Evolutionary conservation across 2,797 vertebrate species (phyloP), one percentile per base, ranked within the genome.

Genomic region (Alcedo atthis): DNA sequence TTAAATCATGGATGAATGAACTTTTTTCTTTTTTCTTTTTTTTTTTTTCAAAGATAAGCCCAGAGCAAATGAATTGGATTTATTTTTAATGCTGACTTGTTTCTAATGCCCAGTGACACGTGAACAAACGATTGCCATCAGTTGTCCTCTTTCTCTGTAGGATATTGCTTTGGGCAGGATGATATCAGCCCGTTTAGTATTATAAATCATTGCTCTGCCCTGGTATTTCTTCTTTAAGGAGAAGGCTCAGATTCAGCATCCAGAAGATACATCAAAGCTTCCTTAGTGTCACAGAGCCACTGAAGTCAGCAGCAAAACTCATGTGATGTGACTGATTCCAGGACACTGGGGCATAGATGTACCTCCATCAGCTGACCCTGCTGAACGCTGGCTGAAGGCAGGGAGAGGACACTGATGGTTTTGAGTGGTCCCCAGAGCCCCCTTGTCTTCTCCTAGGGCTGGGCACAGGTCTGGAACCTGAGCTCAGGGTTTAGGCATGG

Each of bases 61-160:
- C 80, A 80, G 90, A 94, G 87, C 85, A 88, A 95, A 97, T 82
- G 90, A 92, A 94, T 87, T 91, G 62, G 87, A 61, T 92, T 96
- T 94, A 82, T 90, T 92, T 94, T 94, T 92, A 92, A 94, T 87
- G 90, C 81, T 92, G 81, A 81, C 89, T 85, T 77, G 53, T 91
- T 95, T 90, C 89, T 85, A 83, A 92, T 81, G 88, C 91, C 79
- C 83, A 42, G 86, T 87, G 89, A 94, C 92, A 94, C 89, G 32
- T 57, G 81, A 95, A 87, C 71, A 87, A 85, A 87, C 33, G 48
- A 79, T 90, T 94, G 88, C 85, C 79, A 87, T 85, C 81, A 9
- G 67, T 87, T 93, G 91, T 84, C 93, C 92, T 51, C 70, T 67
- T 59, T 51, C 81, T 85, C 73, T 45, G 63, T 16, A 49, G 91